Evolutionary conservation across 53 echinoderm and acorn worm genomes (phyloP), one percentile per base, ranked within the genome.

Genomic region (Hippasteria phrygiana): DNA sequence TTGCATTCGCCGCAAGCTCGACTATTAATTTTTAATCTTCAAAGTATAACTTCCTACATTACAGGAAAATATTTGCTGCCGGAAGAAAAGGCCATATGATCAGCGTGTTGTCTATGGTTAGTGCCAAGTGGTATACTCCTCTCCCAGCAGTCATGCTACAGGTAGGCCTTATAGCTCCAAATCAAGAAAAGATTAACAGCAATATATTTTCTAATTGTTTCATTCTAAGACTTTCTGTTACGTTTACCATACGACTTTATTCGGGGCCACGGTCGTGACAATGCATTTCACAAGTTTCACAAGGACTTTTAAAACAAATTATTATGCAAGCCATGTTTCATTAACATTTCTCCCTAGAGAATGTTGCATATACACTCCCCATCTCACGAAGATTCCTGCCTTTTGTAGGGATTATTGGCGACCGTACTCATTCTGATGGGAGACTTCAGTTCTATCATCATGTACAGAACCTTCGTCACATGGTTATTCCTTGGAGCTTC

Each of bases 71-170:
- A 11, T 78, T 78, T 59, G 78, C 78, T 56, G 78, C 78, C 17
- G 78, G 59, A 12, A 55, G 78, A 78, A 59, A 78, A 59, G 78
- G 78, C 48, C 78, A 78, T 32, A 78, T 59, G 78, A 22, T 78
- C 1, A 53, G 20, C 3, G 14, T 78, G 56, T 33, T 78, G 27
- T 78, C 78, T 22, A 78, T 78, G 78, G 78, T 78, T 13, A 59
- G 16, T 20, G 78, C 59, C 10, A 78, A 62, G 78, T 37, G 20
- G 9, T 53, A 36, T 37, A 78, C 78, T 12, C 78, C 78, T 56
- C 55, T 78, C 28, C 78, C 78, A 31, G 78, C 78, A 0, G 59
- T 78, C 59, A 34, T 78, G 4, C 22, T 78, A 20, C 78, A 78
- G 78, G 78, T 78, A 56, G 0, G 43, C 14, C 2, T 1, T 4